phyloP scores from a whole-genome alignment of 2,888 invertebrate genomes.

The Oxyteleia sp. region DNA sequence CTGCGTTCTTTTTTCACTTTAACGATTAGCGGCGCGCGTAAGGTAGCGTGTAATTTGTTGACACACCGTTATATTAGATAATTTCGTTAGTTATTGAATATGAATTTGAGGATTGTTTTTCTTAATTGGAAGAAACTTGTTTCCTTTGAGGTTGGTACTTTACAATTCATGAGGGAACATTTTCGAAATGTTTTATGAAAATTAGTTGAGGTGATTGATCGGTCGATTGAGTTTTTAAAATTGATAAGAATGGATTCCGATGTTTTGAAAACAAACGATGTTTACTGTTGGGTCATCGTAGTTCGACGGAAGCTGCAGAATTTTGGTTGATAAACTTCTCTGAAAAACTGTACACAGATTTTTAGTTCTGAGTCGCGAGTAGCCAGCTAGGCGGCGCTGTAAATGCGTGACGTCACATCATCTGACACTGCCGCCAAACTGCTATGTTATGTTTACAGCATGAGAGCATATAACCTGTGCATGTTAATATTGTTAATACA shows the following conservation, averaged over 20 bases:
- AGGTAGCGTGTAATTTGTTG: conserved; percentile 70
- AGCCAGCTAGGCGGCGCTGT: no score
- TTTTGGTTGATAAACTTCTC: no score
- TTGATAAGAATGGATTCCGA: conserved; percentile 18
- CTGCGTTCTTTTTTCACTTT: conserved; percentile 26
- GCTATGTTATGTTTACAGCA: no score
- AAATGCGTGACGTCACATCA: no score
- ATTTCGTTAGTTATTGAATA: conserved; percentile 53
- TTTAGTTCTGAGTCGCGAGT: no score
- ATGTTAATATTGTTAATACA: no score
- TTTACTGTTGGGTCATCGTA: background rate
- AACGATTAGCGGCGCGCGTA: conserved; percentile 57
- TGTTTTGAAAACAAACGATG: background rate
- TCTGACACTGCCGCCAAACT: no score
- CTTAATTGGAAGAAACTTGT: conserved; percentile 57
- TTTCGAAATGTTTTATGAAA: conserved; percentile 33
- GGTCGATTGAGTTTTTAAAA: background rate
- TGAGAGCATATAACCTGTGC: no score
- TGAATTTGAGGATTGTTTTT: conserved; percentile 45
- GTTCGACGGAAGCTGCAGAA: no score
- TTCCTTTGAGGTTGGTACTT: conserved; percentile 8
- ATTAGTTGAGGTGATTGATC: conserved; percentile 23
- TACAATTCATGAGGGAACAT: conserved; percentile 18
- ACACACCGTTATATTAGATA: conserved; percentile 66
- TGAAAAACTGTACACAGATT: no score